Percentiles rank a stretch among this genome's conserved stretches.
These are phyloP conservation scores for Cosmia pyralina DNA, from an alignment of 2,888 invertebrate genomes.

Conservation along the genomic window DNA sequence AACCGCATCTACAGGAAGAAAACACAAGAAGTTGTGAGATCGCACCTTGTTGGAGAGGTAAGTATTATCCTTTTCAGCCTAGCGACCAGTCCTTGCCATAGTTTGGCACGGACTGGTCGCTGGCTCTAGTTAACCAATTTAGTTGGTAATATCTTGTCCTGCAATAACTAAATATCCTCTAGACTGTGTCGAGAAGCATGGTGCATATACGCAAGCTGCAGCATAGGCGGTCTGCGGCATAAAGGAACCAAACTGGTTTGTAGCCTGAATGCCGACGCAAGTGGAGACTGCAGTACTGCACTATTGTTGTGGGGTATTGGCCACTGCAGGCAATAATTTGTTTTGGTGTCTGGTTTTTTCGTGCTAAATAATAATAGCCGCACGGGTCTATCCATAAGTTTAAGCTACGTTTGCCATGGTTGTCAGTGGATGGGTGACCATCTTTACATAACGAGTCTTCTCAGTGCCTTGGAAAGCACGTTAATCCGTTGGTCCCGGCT, in stretches of 20 bases:
- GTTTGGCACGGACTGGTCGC: too few relatives aligned
- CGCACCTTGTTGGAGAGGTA: not conserved
- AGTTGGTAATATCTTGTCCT: not conserved
- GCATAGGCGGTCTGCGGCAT: slow-evolving; percentile 87
- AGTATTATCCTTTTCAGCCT: too few relatives aligned
- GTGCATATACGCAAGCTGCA: slow-evolving; percentile 84
- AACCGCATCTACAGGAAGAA: not conserved
- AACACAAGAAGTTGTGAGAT: not conserved
- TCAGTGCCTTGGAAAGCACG: too few relatives aligned
- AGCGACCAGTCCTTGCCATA: not conserved
- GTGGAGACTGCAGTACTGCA: slow-evolving; percentile 77
- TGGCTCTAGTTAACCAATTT: not conserved
- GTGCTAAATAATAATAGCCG: too few relatives aligned
- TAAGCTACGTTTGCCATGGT: too few relatives aligned
- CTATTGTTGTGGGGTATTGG: slow-evolving; percentile 63
- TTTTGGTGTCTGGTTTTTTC: not conserved
- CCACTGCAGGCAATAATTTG: slow-evolving; percentile 4
- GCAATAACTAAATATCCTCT: slow-evolving; percentile 21
- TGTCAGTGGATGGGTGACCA: too few relatives aligned
- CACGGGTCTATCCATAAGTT: too few relatives aligned
- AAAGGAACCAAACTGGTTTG: slow-evolving; percentile 88
- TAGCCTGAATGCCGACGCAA: slow-evolving; percentile 80
- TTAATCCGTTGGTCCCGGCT: too few relatives aligned
- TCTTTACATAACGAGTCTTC: too few relatives aligned
- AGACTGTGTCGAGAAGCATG: slow-evolving; percentile 55